Evolutionary conservation across 1,140 invertebrate species (phyloP).

Genomic region (Schlechtendalia chinensis): DNA sequence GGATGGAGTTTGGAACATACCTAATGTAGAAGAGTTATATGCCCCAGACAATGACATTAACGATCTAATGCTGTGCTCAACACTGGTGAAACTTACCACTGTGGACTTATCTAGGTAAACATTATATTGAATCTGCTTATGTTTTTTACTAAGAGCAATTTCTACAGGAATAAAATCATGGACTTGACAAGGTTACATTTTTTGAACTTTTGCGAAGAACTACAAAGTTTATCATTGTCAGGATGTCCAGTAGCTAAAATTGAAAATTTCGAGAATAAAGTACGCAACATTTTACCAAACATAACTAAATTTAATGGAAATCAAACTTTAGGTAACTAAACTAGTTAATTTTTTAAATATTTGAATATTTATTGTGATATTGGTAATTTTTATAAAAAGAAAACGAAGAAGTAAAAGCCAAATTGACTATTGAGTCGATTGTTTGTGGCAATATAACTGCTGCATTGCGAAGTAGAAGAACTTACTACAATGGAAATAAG

Average conservation of each 20-base stretch:
- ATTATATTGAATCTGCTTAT: background rate
- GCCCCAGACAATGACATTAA: conserved; percentile 64
- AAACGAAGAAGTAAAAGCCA: conserved; percentile 6
- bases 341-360: background rate
- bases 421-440: conserved; percentile 11
- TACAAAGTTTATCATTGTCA: conserved; percentile 16
- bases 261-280: conserved; percentile 35
- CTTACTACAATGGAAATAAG: background rate
- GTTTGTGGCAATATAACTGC: conserved; percentile 42
- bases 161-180: conserved; percentile 41
- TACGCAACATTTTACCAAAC: conserved; percentile 20
- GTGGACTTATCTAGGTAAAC: conserved; percentile 22
- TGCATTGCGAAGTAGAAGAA: conserved; percentile 43
- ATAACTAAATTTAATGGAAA: conserved; percentile 28
- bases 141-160: background rate
- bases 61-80: conserved; percentile 62
- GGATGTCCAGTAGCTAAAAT: conserved; percentile 37
- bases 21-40: conserved; percentile 61
- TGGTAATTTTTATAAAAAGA: conserved; percentile 13
- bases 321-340: conserved; percentile 5
- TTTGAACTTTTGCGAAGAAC: conserved; percentile 41
- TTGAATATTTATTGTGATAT: background rate
- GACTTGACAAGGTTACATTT: conserved; percentile 26
- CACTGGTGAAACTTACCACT: conserved; percentile 55
- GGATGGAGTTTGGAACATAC: conserved; percentile 64